These are phyloP conservation scores for Antechinus flavipes DNA, from an alignment of 2,113 vertebrate species.

Conservation along the genomic window DNA sequence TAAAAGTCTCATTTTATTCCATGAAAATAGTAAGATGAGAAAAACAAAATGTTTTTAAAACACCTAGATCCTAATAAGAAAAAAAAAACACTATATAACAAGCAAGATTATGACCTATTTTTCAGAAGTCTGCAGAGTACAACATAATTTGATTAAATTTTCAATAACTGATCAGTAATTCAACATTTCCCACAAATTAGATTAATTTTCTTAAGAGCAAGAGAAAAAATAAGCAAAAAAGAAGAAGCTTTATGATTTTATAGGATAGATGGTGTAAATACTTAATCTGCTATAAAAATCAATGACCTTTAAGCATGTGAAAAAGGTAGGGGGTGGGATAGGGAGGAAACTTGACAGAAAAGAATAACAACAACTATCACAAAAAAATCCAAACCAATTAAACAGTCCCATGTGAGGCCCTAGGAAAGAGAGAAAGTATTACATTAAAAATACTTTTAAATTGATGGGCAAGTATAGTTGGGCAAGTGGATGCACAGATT, in stretches of 20 bases:
- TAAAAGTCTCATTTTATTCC: background rate
- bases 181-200: background rate
- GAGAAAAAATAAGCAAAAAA: background rate
- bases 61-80: background rate
- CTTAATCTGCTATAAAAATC: background rate
- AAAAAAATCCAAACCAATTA: background rate
- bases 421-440: background rate
- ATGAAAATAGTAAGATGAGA: background rate
- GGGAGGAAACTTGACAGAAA: background rate
- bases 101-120: background rate
- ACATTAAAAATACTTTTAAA: background rate
- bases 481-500: background rate
- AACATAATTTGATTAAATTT: constrained; percentile 22
- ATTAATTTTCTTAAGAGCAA: background rate
- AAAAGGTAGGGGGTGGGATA: background rate
- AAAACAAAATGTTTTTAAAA: background rate
- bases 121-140: background rate
- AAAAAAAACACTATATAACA: background rate
- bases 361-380: background rate
- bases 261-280: background rate
- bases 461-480: background rate
- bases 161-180: background rate
- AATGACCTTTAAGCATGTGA: background rate
- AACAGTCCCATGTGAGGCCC: background rate
- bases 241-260: background rate